Conservation (phyloP, 2,797 vertebrate species). For the Odontamblyopus rebecca region DNA sequence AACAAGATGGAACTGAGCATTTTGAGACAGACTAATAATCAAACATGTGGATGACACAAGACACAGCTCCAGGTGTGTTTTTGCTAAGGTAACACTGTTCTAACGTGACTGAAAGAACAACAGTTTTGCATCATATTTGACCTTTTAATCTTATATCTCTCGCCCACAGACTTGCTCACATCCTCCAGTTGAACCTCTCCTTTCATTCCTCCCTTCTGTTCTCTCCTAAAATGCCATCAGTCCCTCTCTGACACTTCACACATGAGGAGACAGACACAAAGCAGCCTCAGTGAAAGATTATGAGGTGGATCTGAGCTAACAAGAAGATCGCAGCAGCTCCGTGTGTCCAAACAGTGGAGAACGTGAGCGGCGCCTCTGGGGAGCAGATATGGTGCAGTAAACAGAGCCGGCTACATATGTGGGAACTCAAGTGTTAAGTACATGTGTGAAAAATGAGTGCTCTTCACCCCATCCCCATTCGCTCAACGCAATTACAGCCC, state of each 20-base stretch:
- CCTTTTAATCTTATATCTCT: not conserved
- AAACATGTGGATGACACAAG: too few species aligned
- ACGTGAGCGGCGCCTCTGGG: not conserved
- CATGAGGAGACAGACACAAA: conserved; percentile 26
- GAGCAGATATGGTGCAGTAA: not conserved
- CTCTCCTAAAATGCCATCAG: conserved; percentile 14
- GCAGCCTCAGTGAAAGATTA: conserved; percentile 61
- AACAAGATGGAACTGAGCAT: too few species aligned
- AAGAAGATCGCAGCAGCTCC: conserved; percentile 32
- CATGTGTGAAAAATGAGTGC: not conserved
- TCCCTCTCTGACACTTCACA: conserved; percentile 30
- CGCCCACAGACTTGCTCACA: not conserved
- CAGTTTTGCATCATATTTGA: too few species aligned
- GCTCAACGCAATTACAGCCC: not conserved
- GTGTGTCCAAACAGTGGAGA: not conserved
- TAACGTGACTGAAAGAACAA: too few species aligned
- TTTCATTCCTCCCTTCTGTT: not conserved
- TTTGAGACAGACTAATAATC: too few species aligned
- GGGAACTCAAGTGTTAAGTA: not conserved
- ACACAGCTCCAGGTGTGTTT: too few species aligned
- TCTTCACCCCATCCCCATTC: not conserved
- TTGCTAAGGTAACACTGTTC: too few species aligned
- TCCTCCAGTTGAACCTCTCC: not conserved
- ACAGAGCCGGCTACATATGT: not conserved
- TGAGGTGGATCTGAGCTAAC: conserved; percentile 64